Percentiles rank a stretch among this genome's conserved stretches.
phyloP scores from a whole-genome alignment of 1,140 invertebrate species.

The Battus philenor region DNA sequence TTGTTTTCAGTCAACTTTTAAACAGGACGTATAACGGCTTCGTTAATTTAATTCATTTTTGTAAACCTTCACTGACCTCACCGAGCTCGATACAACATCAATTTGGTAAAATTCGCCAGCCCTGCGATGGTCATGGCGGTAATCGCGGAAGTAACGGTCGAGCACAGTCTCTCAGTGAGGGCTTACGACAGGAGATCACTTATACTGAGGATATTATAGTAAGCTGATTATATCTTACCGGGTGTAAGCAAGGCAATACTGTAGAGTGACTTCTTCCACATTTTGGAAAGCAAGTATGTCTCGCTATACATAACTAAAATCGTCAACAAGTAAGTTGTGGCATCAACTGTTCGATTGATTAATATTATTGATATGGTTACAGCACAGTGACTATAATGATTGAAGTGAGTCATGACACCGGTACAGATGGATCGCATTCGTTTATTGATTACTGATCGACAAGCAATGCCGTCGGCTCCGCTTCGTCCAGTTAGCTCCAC shows the following conservation, averaged over 20 bases:
- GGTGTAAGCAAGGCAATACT: constrained; percentile 75
- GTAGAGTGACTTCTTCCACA: constrained; percentile 75
- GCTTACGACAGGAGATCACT: constrained; percentile 59
- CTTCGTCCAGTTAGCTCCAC: background rate
- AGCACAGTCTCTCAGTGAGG: constrained; percentile 68
- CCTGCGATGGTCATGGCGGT: constrained; percentile 31
- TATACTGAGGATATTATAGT: constrained; percentile 73
- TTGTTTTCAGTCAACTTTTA: constrained; percentile 45
- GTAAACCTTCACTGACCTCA: constrained; percentile 59
- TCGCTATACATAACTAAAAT: constrained; percentile 74
- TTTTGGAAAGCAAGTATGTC: constrained; percentile 73
- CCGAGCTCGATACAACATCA: constrained; percentile 26
- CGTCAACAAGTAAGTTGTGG: constrained; percentile 67
- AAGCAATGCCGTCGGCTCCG: constrained; percentile 38
- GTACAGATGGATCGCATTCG: constrained; percentile 43
- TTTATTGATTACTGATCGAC: no score
- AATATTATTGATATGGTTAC: constrained; percentile 62
- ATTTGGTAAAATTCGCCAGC: constrained; percentile 19
- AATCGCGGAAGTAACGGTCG: no score
- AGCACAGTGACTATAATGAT: constrained; percentile 69
- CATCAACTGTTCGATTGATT: constrained; percentile 67
- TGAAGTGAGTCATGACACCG: constrained; percentile 52
- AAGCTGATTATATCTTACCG: constrained; percentile 74
- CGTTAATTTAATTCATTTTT: constrained; percentile 46
- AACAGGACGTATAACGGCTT: constrained; percentile 51